Evolutionary conservation across 2,113 vertebrate species (phyloP).

Genomic region (Pyxicephalus adspersus): DNA sequence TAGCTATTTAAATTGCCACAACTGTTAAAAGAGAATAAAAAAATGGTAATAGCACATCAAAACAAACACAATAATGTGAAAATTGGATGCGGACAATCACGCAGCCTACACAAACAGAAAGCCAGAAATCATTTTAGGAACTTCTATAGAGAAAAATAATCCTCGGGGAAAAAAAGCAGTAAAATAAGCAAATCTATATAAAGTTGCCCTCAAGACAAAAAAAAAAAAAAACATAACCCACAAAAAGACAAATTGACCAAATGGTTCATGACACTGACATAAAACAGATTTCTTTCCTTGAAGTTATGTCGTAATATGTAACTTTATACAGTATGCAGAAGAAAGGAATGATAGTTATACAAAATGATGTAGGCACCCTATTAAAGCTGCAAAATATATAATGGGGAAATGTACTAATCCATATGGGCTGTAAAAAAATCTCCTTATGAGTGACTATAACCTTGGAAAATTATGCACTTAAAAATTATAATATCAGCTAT

Average conservation of each 20-base stretch:
- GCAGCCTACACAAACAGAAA: too few species aligned
- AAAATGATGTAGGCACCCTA: neutral
- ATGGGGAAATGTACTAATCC: neutral
- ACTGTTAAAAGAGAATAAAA: too few species aligned
- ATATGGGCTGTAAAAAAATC: neutral
- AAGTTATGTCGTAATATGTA: neutral
- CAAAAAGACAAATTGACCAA: neutral
- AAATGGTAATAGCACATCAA: too few species aligned
- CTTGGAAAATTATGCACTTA: too few species aligned
- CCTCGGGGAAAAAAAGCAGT: neutral
- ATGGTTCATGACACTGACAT: neutral
- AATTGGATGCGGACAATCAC: too few species aligned
- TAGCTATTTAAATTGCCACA: too few species aligned
- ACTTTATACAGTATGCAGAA: neutral
- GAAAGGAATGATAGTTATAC: neutral
- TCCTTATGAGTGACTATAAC: too few species aligned
- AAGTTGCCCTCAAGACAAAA: neutral
- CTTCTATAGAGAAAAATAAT: too few species aligned
- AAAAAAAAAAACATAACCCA: neutral
- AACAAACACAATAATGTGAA: too few species aligned
- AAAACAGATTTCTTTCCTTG: neutral
- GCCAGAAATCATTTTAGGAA: too few species aligned
- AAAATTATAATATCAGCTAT: too few species aligned
- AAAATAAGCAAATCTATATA: neutral
- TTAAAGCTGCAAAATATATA: neutral